Evolutionary conservation across 2,797 vertebrate species (phyloP).

Genomic region (Taenioides sp.): DNA sequence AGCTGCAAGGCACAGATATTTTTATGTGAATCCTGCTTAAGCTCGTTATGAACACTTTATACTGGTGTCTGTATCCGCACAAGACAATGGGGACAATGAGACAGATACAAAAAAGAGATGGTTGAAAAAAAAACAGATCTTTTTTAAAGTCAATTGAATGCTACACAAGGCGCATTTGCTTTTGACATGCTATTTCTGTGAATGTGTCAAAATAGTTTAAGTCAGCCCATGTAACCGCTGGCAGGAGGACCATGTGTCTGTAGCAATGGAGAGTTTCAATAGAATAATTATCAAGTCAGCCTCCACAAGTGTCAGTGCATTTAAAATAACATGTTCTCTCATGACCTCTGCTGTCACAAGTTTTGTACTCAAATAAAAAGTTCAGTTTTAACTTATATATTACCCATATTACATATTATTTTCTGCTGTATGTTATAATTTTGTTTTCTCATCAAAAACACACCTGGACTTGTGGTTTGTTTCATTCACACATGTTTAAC

Average conservation of each 20-base stretch:
- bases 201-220: conserved; percentile 15
- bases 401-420: no score
- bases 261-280: not conserved
- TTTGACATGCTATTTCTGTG: conserved; percentile 21
- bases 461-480: no score
- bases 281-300: not conserved
- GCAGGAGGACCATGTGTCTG: conserved; percentile 6
- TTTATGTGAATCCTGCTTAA: conserved; percentile 44
- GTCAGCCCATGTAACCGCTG: not conserved
- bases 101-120: conserved; percentile 44
- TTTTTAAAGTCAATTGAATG: conserved; percentile 23
- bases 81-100: conserved; percentile 29
- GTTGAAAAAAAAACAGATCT: conserved; percentile 40
- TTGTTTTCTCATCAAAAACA: no score
- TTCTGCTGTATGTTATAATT: no score
- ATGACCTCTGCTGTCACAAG: not conserved
- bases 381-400: not conserved
- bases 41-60: conserved; percentile 51
- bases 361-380: not conserved
- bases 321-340: not conserved
- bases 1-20: conserved; percentile 42
- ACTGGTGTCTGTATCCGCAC: conserved; percentile 41
- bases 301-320: conserved; percentile 3
- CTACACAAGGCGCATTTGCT: conserved; percentile 37
- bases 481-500: no score